Conservation (phyloP, 2,888 invertebrate genomes). For the Drosophila acutilabella region DNA sequence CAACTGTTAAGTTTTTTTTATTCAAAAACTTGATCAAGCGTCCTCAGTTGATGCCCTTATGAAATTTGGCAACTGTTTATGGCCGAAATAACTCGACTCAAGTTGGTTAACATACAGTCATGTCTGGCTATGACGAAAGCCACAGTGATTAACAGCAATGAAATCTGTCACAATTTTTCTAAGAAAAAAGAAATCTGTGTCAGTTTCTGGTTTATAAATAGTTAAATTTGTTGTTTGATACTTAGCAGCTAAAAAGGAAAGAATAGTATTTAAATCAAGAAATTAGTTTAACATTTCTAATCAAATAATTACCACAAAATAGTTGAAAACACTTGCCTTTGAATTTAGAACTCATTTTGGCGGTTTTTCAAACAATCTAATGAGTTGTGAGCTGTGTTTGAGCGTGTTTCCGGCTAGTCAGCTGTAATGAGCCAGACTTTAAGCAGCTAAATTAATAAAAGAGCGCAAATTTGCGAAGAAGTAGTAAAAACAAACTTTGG, state of each 20-base stretch:
- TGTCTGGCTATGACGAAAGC: not conserved
- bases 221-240: too few species aligned
- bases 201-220: too few species aligned
- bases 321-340: too few species aligned
- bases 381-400: too few species aligned
- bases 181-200: too few species aligned
- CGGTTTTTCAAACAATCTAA: too few species aligned
- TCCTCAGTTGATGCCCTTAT: constrained; percentile 15
- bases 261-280: too few species aligned
- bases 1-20: constrained; percentile 14
- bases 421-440: not conserved
- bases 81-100: constrained; percentile 14
- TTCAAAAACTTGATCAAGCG: constrained; percentile 34
- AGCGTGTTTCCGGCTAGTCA: too few species aligned
- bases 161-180: not conserved
- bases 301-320: too few species aligned
- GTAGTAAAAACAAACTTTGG: not conserved
- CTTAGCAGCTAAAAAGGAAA: too few species aligned
- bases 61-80: constrained; percentile 17
- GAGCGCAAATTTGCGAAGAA: not conserved
- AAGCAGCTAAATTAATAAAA: not conserved
- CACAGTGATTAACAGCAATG: not conserved
- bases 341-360: too few species aligned
- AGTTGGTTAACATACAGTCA: constrained; percentile 12
- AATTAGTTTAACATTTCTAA: too few species aligned